Conservation (phyloP, 2,797 vertebrate species). For the Geotrypetes seraphini region DNA sequence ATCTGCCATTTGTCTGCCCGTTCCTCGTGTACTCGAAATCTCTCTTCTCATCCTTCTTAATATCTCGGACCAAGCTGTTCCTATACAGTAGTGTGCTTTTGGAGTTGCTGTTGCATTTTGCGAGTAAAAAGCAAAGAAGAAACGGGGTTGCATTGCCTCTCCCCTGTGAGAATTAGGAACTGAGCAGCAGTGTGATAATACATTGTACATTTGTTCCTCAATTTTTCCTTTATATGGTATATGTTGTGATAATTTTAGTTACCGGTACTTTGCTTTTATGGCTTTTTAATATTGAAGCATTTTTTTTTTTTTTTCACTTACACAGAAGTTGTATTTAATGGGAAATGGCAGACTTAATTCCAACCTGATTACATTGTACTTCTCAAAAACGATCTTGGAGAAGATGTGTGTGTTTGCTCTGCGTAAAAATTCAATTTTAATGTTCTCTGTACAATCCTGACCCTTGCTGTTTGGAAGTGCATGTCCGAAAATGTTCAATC, state of each 20-base stretch:
- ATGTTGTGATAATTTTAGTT: not conserved
- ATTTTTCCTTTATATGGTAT: not conserved
- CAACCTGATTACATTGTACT: no score
- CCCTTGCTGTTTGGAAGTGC: not conserved
- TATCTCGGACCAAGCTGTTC: no score
- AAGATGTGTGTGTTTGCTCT: not conserved
- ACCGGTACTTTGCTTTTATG: constrained; percentile 1
- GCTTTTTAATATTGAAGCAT: constrained; percentile 19
- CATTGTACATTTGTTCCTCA: accelerated
- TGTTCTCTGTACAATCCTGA: not conserved
- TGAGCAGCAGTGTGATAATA: not conserved
- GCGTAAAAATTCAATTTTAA: no score
- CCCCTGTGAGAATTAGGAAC: not conserved
- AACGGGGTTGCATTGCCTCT: not conserved
- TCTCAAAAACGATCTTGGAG: no score
- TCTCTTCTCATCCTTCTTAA: no score
- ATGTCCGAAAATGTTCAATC: not conserved
- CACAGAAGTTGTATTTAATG: constrained; percentile 9
- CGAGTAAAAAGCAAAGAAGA: no score
- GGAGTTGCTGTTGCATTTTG: no score
- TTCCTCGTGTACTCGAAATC: no score
- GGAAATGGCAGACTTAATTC: no score
- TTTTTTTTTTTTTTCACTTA: not conserved
- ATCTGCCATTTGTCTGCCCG: no score
- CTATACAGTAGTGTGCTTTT: no score